phyloP scores from a whole-genome alignment of 1,140 invertebrate species.

The Ectropis grisescens region DNA sequence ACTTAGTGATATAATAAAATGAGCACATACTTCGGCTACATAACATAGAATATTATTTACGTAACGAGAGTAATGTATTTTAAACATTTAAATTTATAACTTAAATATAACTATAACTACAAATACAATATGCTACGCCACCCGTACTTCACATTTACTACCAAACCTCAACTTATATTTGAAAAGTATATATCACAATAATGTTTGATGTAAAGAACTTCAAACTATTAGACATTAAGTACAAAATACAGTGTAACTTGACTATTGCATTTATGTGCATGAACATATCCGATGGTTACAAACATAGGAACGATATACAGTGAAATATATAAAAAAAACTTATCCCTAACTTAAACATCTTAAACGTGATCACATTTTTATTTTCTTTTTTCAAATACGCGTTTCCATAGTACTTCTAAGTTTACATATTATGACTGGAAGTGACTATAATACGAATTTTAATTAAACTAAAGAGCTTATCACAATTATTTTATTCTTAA shows the following conservation, averaged over 20 bases:
- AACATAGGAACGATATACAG: conserved; percentile 48
- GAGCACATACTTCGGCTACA: conserved; percentile 4
- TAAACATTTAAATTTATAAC: no score
- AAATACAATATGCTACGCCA: no score
- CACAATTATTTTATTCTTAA: conserved; percentile 52
- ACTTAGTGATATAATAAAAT: conserved; percentile 29
- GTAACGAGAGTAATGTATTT: no score
- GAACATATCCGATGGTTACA: conserved; percentile 33
- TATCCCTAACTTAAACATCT: conserved; percentile 33
- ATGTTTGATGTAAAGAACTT: conserved; percentile 32
- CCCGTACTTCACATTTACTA: conserved; percentile 39
- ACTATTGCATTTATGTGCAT: conserved; percentile 31
- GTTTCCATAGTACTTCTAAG: conserved; percentile 47
- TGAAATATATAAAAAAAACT: conserved; percentile 30
- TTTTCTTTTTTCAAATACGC: conserved; percentile 30
- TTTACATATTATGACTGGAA: conserved; percentile 68
- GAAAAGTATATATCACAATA: conserved; percentile 57
- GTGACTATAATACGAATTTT: conserved; percentile 63
- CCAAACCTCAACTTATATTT: conserved; percentile 28
- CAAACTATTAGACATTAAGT: conserved; percentile 49
- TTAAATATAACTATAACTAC: no score
- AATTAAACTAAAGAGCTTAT: conserved; percentile 50
- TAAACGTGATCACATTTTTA: conserved; percentile 52
- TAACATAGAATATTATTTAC: no score
- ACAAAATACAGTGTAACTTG: conserved; percentile 43